Base-by-base conservation (phyloP, 2,888 invertebrate genomes). In the Eretmocerus hayati region DNA sequence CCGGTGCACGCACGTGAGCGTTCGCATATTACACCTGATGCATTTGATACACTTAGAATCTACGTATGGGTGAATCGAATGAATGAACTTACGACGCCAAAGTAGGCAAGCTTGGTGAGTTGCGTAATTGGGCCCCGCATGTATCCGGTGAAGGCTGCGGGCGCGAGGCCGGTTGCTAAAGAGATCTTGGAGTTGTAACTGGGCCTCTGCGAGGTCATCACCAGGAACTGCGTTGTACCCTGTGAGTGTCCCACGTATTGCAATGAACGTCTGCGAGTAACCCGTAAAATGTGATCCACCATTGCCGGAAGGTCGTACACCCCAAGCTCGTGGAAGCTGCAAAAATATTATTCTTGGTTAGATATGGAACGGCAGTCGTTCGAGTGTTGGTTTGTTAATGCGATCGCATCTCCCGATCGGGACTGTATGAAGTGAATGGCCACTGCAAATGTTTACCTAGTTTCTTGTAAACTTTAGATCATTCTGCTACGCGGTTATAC, bases 171-270 rank as follows among this genome's bases (percentile, higher is more conserved):
- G 42, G 63, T 56, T 52, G 65, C 66, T 21, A 68, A 56, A 8
- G 58, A 57, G 38, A 71, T 61, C 56, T 68, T 71, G 21, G 52
- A 44, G 48, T 71, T 71, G 54, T 71, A 71, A 9, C 61, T 58
- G 9, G 70, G 69, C 39, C 53, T 61, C 40, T 63, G 55, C 9
- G 72, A 67, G 60, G 68, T 59, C 64, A 66, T 63, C 47, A 72
- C 71, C 59, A 65, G 71, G 50, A 72, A 72, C 31, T 67, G 65
- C 15, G 72, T 69, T 16, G 74, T 73, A 22, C 79, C 79, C 64
- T 80, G 78, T 2, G 77, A 80, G 62, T 81, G 80, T 6, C 80
- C 80, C 22, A 80, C 64, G 63, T 77, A 80, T 42, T 70, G 67
- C 2, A 81, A 52, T 40, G 68, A 62, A n/a, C 64, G 46, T 16